A percentile compares a stretch with the other conserved stretches of the same genome.
phyloP scores from a whole-genome alignment of 2,797 vertebrate genomes.

The Leuciscus waleckii region DNA sequence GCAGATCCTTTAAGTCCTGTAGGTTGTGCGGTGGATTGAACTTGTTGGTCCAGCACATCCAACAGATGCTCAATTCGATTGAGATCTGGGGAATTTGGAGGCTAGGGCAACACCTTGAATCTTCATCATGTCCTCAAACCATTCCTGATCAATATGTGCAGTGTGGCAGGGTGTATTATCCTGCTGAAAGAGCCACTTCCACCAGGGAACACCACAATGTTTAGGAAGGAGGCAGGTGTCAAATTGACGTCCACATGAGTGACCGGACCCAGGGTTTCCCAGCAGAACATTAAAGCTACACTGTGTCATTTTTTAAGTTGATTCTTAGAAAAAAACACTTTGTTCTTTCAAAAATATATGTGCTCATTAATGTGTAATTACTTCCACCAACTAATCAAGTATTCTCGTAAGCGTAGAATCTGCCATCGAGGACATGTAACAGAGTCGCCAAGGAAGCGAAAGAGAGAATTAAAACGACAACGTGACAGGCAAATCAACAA shows the following conservation, averaged over 20 bases:
- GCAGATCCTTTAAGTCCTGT: background rate
- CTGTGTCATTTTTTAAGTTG: too few species aligned
- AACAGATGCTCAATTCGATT: background rate
- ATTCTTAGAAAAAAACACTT: too few species aligned
- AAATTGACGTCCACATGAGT: background rate
- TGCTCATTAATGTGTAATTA: too few species aligned
- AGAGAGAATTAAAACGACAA: too few species aligned
- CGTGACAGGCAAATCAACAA: too few species aligned
- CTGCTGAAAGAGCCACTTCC: background rate
- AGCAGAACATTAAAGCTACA: background rate
- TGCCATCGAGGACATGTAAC: too few species aligned
- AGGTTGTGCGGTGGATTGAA: background rate
- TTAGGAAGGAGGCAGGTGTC: background rate
- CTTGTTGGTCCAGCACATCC: background rate
- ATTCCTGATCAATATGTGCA: background rate
- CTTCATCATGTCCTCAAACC: background rate
- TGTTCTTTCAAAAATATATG: too few species aligned
- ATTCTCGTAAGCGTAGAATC: too few species aligned
- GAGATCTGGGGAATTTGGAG: background rate
- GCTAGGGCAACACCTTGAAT: background rate
- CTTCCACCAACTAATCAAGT: too few species aligned
- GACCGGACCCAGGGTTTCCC: background rate
- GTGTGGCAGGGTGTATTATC: background rate
- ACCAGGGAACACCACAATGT: background rate
- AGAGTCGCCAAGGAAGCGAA: too few species aligned